phyloP scores from a whole-genome alignment of 35 echinoderm and acorn worm genomes.

The Lytechinus pictus region DNA sequence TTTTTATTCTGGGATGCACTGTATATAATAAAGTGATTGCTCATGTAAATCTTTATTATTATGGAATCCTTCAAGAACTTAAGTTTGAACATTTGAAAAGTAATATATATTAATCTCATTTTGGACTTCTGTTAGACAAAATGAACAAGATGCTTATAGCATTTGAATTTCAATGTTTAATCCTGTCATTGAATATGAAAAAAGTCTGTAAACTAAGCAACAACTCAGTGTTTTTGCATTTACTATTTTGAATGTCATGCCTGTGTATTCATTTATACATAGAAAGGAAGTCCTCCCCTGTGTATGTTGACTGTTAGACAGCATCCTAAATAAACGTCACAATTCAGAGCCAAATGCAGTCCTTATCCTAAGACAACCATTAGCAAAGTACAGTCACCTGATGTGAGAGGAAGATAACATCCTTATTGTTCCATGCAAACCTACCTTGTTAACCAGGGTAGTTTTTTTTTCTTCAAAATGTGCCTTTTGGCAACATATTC shows the following conservation, averaged over 20 bases:
- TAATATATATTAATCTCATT: no score
- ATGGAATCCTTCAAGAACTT: no score
- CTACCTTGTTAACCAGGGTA: not conserved
- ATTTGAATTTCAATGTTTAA: no score
- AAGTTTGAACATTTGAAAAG: no score
- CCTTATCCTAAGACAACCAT: slow-evolving; percentile 4
- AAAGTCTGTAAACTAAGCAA: not conserved
- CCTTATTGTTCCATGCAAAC: not conserved
- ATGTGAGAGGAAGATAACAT: not conserved
- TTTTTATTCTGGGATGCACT: no score
- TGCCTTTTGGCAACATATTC: not conserved
- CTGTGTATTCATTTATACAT: not conserved
- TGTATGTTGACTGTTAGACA: not conserved
- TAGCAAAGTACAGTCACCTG: slow-evolving; percentile 10
- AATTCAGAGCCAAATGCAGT: not conserved
- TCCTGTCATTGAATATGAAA: no score
- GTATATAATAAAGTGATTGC: no score
- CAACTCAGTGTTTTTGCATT: not conserved
- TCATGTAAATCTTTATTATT: no score
- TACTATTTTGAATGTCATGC: not conserved
- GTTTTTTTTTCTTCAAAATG: not conserved
- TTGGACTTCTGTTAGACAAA: no score
- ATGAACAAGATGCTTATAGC: no score
- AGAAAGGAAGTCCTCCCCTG: not conserved
- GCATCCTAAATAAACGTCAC: not conserved